Evolutionary conservation across 1,140 invertebrate genomes (phyloP), one percentile per base, ranked within the genome.

Genomic region (Macrotrachela quadricornifera): DNA sequence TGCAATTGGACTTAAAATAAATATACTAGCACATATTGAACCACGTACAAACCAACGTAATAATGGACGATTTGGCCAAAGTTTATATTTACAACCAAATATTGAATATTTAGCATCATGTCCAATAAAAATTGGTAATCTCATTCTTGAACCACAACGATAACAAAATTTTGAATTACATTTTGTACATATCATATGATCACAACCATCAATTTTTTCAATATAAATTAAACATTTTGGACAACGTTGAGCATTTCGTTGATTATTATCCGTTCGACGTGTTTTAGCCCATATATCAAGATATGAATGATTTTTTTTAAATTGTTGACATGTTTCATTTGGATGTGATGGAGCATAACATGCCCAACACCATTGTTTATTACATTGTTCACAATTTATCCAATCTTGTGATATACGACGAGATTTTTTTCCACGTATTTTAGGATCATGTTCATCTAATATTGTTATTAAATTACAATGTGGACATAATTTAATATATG

Each of bases 161-260:
- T 64, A 56, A 57, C 71, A 73, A 15, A 63, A 54, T 30, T 30
- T 30, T 8, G 21, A 30, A 30, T 30, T 30, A 30, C 21, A 30
- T 30, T 30, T 30, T 9, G 58, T 57, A 57, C 71, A 73, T 10
- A 59, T 64, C 69, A 73, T 73, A 56, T 73, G 71, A 57, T 71
- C 68, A 62, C 71, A 73, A 8, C 71, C 71, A 46, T 64, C 58
- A 1, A 59, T 62, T 48, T 67, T 59, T 58, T 73, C 62, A 18
- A 73, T 72, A 54, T 61, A 72, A n/a, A 71, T 63, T 68, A 71
- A 54, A 59, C 71, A 73, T 49, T 66, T 69, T 0, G 71, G 71
- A 60, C 71, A 73, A 50, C 59, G 62, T 50, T 71, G 66, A 14
- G 71, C 71, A 62, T 73, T 73, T 14, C 59, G 50, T 51, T 67